Conservation (phyloP, 2,113 vertebrate species). For the Poecile atricapillus region DNA sequence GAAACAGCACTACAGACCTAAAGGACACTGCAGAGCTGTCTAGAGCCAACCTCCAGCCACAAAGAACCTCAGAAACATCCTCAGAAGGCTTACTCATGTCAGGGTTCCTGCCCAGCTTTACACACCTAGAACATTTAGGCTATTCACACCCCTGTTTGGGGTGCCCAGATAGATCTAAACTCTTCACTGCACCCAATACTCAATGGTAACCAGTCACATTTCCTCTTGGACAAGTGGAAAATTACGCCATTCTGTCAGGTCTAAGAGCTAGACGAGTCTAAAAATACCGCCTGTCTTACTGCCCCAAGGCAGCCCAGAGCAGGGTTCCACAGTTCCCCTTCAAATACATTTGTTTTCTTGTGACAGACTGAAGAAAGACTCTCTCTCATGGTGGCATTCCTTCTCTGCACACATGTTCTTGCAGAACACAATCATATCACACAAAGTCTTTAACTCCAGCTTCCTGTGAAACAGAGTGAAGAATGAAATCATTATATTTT, state of each 20-base stretch:
- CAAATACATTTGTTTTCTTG: neutral
- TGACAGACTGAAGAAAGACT: neutral
- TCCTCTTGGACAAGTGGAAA: neutral
- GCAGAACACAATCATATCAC: slow-evolving; percentile 59
- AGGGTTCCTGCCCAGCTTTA: neutral
- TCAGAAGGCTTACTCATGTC: neutral
- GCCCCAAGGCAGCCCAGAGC: neutral
- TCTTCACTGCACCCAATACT: neutral
- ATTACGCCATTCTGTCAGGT: neutral
- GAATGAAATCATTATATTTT: slow-evolving; percentile 56
- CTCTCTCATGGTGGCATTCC: slow-evolving; percentile 5
- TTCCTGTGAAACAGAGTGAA: slow-evolving; percentile 58
- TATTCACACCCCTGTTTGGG: neutral
- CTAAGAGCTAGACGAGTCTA: neutral
- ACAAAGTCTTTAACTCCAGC: slow-evolving; percentile 10
- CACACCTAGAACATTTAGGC: neutral
- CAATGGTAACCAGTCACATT: neutral
- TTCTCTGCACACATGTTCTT: slow-evolving; percentile 14
- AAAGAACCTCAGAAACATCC: neutral
- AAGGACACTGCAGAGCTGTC: neutral
- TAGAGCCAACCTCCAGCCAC: neutral
- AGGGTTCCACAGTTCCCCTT: neutral
- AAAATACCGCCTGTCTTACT: neutral
- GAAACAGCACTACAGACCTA: neutral
- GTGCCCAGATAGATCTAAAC: neutral